Base-by-base conservation (phyloP, 2,888 invertebrate species). In the Metalampra italica region DNA sequence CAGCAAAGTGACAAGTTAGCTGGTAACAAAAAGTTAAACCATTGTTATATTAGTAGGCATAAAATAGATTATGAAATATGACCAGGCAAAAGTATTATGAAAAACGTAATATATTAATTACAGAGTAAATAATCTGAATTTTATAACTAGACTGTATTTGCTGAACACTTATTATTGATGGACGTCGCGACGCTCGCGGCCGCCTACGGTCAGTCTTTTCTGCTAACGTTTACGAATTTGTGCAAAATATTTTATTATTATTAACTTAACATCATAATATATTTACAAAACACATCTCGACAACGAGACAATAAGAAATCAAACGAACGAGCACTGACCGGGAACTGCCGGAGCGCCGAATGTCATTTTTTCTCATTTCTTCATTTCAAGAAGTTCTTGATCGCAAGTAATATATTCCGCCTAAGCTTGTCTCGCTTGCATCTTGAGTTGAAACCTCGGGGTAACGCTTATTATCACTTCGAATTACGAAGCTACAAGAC, bases 181-280 rank as follows among this genome's bases (percentile, higher is more conserved):
- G 76, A 73, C 71, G 66, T 66, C 63, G 73, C 77, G 76, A 78
- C 85, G 80, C 82, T 75, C 84, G 56, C 78, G 78, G 85, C 84
- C 79, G 78, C 82, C 80, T 82, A 83, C 86, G 86, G 89, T 89
- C 89, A 89, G 89, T 87, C 88, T 87, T 87, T 82, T 85, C 80
- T 72, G 85, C 82, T 86, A 87, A 85, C 65, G 67, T 77, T 85
- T 80, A 85, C 79, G 77, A 87, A 84, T 89, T 89, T 89, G 89
- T 89, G 89, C 89, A 89, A 89, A 88, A 85, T 86, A 86, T 86
- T 78, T 77, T 81, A 85, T 80, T 76, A 81, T 74, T 76, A 81
- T 75, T 78, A 86, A 86, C 82, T 82, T 82, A 88, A 85, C 71
- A 74, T 68, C 70, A 75, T 77, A 75, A 79, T 81, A 78, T 88